Percentiles rank a stretch among this genome's conserved stretches.
Evolutionary conservation across 2,888 invertebrate genomes (phyloP).

Genomic region (Diadegma fenestrale): DNA sequence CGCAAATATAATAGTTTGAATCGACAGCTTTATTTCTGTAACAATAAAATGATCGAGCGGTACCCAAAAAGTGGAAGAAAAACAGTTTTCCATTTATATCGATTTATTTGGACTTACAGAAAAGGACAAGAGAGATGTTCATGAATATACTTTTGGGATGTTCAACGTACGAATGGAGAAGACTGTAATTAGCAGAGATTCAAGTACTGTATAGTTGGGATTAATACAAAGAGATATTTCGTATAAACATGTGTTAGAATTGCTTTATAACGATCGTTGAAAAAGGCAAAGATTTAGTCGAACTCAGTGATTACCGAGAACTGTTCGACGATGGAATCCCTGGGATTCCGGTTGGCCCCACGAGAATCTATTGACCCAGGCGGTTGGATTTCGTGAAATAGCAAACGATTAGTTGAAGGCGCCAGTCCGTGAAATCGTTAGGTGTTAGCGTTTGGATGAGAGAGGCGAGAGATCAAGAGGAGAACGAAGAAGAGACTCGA

Average conservation of each 20-base stretch:
- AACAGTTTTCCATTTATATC: no score
- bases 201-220: not conserved
- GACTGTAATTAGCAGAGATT: not conserved
- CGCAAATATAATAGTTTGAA: no score
- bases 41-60: no score
- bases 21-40: no score
- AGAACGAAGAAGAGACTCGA: slow-evolving; percentile 30
- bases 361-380: slow-evolving; percentile 38
- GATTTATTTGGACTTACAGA: no score
- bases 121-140: no score
- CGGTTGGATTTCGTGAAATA: slow-evolving; percentile 69
- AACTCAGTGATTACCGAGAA: not conserved
- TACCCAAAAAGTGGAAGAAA: no score
- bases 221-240: not conserved
- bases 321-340: not conserved
- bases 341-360: slow-evolving; percentile 15
- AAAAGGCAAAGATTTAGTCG: not conserved
- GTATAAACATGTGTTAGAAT: not conserved
- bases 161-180: not conserved
- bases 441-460: slow-evolving; percentile 46
- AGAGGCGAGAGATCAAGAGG: slow-evolving; percentile 43
- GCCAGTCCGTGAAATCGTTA: slow-evolving; percentile 73
- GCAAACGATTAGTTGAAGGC: slow-evolving; percentile 70
- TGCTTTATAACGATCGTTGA: not conserved
- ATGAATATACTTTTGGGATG: not conserved